Evolutionary conservation across 2,797 vertebrate genomes (phyloP).

Genomic region (Dermochelys coriacea): DNA sequence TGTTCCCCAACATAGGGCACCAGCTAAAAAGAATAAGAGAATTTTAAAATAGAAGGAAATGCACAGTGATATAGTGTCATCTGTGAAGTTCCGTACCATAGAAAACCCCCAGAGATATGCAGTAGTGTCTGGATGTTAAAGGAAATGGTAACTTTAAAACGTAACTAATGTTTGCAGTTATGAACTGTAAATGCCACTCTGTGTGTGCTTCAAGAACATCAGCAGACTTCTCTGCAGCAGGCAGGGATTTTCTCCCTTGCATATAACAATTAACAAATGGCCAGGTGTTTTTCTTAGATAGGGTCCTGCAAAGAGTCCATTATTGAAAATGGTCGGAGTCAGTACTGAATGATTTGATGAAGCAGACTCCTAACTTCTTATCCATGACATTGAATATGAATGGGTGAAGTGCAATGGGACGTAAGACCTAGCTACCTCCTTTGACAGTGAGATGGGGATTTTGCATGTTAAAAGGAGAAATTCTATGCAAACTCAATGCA

Average conservation of each 20-base stretch:
- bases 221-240: neutral
- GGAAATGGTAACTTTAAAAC: neutral
- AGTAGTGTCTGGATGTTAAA: neutral
- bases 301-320: neutral
- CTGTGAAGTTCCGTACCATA: neutral
- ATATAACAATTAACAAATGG: slow-evolving; percentile 12
- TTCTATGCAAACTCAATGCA: neutral
- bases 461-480: neutral
- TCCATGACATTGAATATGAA: neutral
- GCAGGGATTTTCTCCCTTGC: slow-evolving; percentile 12
- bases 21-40: neutral
- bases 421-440: too few species aligned
- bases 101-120: neutral
- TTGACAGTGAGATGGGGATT: neutral
- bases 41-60: neutral
- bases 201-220: neutral
- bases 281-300: neutral
- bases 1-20: neutral
- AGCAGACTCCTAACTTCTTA: slow-evolving; percentile 14
- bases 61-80: neutral
- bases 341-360: slow-evolving; percentile 29
- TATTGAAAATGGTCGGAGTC: slow-evolving; percentile 55
- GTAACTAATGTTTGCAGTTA: neutral
- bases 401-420: neutral
- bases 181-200: neutral